Conservation (phyloP, 1,140 invertebrate genomes). For the Euglossa dilemma region DNA sequence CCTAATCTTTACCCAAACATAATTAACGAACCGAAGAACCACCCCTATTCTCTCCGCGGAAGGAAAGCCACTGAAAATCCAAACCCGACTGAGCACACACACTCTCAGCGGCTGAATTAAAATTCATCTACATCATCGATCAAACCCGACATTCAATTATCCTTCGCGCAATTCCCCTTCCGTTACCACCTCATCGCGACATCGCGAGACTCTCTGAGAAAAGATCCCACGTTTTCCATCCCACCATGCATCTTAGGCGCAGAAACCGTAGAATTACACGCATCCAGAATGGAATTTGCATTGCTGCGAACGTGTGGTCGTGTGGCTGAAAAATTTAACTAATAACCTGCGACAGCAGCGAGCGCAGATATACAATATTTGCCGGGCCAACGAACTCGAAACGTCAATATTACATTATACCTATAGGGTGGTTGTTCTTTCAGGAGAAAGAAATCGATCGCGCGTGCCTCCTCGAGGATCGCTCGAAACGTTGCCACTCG, state of each 20-base stretch:
- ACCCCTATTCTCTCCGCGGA: too few species aligned
- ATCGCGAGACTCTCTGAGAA: too few species aligned
- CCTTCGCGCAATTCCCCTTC: neutral
- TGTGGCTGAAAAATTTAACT: neutral
- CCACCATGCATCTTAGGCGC: too few species aligned
- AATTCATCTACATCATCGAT: neutral
- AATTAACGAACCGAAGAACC: too few species aligned
- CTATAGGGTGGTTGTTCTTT: constrained; percentile 38
- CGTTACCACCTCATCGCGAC: neutral
- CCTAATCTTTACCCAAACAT: too few species aligned
- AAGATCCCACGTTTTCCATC: too few species aligned
- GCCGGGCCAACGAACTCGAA: constrained; percentile 42
- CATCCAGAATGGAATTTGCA: neutral
- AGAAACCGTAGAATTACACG: neutral
- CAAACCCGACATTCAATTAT: neutral
- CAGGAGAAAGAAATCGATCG: constrained; percentile 59
- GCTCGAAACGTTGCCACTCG: constrained; percentile 35
- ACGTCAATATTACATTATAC: constrained; percentile 42
- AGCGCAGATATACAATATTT: constrained; percentile 22
- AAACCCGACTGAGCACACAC: too few species aligned
- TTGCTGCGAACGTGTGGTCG: neutral
- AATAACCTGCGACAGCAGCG: constrained; percentile 21
- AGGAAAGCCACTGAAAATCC: neutral
- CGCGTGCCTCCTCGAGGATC: constrained; percentile 48
- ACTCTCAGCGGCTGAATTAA: neutral